Conservation (phyloP, 2,888 invertebrate species). For the Nomada goodeniana region DNA sequence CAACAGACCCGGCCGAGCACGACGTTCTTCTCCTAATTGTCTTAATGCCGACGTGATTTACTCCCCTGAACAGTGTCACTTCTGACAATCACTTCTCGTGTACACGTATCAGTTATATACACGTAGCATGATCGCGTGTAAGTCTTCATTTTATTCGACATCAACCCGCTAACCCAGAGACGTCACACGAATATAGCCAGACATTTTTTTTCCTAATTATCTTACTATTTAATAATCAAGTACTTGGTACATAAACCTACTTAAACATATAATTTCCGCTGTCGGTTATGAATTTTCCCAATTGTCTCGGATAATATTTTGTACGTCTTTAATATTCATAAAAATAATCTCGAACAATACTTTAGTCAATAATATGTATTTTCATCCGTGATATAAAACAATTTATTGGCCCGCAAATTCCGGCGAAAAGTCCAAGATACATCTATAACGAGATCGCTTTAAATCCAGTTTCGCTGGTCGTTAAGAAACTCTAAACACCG, state of each 20-base stretch:
- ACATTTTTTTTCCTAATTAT: conserved; percentile 14
- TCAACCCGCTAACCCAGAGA: conserved; percentile 68
- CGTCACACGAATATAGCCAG: conserved; percentile 32
- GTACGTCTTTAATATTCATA: not conserved
- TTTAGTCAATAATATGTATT: not conserved
- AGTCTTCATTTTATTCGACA: conserved; percentile 64
- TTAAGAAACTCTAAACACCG: conserved; percentile 45
- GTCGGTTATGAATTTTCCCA: not conserved
- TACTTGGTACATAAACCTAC: not conserved
- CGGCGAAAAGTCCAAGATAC: conserved; percentile 1
- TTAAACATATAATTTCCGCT: not conserved
- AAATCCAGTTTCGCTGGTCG: conserved; percentile 52
- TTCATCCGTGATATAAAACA: not conserved
- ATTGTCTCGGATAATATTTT: not conserved
- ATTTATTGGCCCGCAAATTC: not conserved
- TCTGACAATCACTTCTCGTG: conserved; percentile 57
- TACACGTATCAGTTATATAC: conserved; percentile 46
- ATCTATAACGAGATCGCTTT: conserved; percentile 40
- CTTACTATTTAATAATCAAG: not conserved
- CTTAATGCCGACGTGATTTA: conserved; percentile 78
- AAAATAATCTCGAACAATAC: not conserved
- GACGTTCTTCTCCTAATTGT: conserved; percentile 73
- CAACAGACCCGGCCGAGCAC: conserved; percentile 39
- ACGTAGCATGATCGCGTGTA: conserved; percentile 47
- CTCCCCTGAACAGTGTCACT: conserved; percentile 67